Evolutionary conservation across 2,797 vertebrate genomes (phyloP), one percentile per base, ranked within the genome.

Genomic region (Ispidina picta): DNA sequence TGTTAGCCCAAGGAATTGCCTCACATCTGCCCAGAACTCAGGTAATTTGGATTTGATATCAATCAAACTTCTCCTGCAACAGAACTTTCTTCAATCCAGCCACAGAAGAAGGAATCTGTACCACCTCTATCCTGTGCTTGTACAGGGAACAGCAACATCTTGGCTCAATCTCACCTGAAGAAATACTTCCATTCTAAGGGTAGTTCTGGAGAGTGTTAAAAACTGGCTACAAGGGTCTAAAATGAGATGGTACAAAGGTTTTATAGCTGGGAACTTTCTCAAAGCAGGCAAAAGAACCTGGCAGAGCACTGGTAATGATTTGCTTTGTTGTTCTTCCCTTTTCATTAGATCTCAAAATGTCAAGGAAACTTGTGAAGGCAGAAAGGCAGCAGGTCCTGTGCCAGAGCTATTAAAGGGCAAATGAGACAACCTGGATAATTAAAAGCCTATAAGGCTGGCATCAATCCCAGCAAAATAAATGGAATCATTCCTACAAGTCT

Each of bases 381-480:
- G 35, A 68, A 74, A 89, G 64, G 76, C 66, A 93, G 82, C 9
- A 4, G 64, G 25, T 80, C 43, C 63, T 75, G 26, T 83, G 82
- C 70, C 91, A 87, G 39, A 37, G 44, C 62, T 74, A 52, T 44
- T 46, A 80, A 86, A 87, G 58, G 75, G 29, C 59, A 92, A 81
- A 94, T 13, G 59, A 87, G 43, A 85, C 69, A 90, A 80, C 51
- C 72, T 85, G 86, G 49, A 44, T 75, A 92, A 94, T 72, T 89
- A 80, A 62, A 77, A 87, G 62, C 72, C 62, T 79, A 3, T 12
- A 71, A 69, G 22, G 31, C 35, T 80, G 62, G 68, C 46, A 90
- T 55, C 58, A 48, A 15, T 69, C 35, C 62, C 52, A 62, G 83
- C 8, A 62, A 87, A 94, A 87, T 23, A 93, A 93, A 88, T 37